Percentiles rank a stretch among this genome's conserved stretches.
Evolutionary conservation across 2,888 invertebrate genomes (phyloP).

Genomic region (Philopedon plagiatum): DNA sequence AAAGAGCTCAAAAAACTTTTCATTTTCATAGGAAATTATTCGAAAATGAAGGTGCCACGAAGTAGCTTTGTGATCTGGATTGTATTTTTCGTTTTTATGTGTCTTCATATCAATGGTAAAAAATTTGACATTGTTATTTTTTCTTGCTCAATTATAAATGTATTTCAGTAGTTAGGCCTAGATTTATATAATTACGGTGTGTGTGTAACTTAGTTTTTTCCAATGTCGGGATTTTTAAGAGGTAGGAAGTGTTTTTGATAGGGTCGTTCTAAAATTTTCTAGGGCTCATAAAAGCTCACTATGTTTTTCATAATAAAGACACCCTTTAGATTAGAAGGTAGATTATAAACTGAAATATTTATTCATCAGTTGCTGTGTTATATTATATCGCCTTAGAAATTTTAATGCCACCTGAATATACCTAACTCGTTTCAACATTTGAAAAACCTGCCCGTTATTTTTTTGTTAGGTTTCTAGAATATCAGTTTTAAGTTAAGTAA

Average conservation of each 20-base stretch:
- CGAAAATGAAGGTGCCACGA: constrained; percentile 23
- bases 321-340: too few species aligned
- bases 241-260: not conserved
- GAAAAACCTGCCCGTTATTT: too few species aligned
- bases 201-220: not conserved
- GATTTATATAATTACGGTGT: constrained; percentile 8
- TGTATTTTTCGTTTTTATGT: constrained; percentile 17
- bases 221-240: not conserved
- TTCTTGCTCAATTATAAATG: constrained; percentile 22
- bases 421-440: too few species aligned
- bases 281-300: too few species aligned
- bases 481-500: too few species aligned
- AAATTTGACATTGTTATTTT: constrained; percentile 15
- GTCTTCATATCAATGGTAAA: constrained; percentile 34
- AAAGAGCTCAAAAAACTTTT: constrained; percentile 12
- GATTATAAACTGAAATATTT: too few species aligned
- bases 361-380: too few species aligned
- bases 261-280: too few species aligned
- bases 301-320: too few species aligned
- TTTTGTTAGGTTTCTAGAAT: too few species aligned
- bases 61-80: constrained; percentile 1
- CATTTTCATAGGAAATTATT: constrained; percentile 5
- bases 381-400: too few species aligned
- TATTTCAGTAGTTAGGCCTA: constrained; percentile 43
- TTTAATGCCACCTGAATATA: too few species aligned